Evolutionary conservation across 2,888 invertebrate genomes (phyloP), one percentile per base, ranked within the genome.

Genomic region (Abrostola tripartita): DNA sequence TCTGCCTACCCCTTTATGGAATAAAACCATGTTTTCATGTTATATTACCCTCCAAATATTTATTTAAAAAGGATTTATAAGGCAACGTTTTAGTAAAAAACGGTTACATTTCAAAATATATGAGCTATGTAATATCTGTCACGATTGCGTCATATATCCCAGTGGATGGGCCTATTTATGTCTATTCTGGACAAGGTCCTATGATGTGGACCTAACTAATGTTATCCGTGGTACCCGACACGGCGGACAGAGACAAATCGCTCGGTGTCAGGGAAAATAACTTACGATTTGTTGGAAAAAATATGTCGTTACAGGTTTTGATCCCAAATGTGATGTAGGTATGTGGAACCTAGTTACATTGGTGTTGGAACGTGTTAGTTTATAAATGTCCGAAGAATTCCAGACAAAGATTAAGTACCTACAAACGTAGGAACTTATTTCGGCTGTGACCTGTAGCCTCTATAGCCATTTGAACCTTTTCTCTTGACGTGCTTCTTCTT

Each of bases 211-310:
- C 47, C 56, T 63, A 68, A 65, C 54, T 63, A 55, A 70, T 61
- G 61, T 49, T 65, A 68, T 65, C 44, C 54, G 54, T 42, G 58
- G 24, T 53, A 64, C 37, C 49, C 49, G 65, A 70, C 68, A 70
- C 44, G 7, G 10, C 36, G 37, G 72, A 72, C 69, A 52, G 44
- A 57, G 72, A 77, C 61, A 70, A 72, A 77, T 74, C 58, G 51
- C 56, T 65, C 51, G 61, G 64, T 53, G 40, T 52, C 36, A 5
- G 36, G 49, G 40, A 53, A 57, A 61, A 63, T 65, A 63, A 53
- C 55, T 66, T 37, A 50, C 24, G 24, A 40, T 44, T 42, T 42
- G 37, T n/a, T 37, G n/a, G 42, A 41, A 50, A 51, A 63, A 65
- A 63, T 52, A 36, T 60, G 49, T 36, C 44, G 52, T 52, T 50